phyloP scores from a whole-genome alignment of 1,140 invertebrate species.

The Drosophila sproati region DNA sequence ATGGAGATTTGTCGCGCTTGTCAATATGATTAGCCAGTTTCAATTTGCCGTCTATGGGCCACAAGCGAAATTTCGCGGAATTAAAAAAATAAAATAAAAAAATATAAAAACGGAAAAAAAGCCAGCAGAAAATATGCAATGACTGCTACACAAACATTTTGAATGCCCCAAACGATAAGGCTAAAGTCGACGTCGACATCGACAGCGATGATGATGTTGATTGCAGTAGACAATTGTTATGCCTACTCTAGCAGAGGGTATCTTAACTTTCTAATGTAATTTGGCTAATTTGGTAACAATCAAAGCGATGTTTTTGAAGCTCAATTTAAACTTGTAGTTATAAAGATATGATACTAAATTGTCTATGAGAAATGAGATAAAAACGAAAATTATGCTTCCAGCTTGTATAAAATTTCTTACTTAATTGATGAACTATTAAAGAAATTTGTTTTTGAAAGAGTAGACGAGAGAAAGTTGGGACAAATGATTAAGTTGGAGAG shows the following conservation, averaged over 20 bases:
- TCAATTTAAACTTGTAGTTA: no score
- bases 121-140: constrained; percentile 31
- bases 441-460: no score
- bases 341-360: no score
- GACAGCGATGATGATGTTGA: constrained; percentile 40
- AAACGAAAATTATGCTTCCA: no score
- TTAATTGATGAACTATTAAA: no score
- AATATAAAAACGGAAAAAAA: background rate
- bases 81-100: background rate
- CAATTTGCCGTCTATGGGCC: constrained; percentile 15
- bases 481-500: no score
- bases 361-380: no score
- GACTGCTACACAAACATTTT: constrained; percentile 45
- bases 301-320: no score
- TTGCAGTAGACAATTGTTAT: constrained; percentile 43
- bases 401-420: no score
- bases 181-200: constrained; percentile 3
- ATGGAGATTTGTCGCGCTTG: constrained; percentile 62
- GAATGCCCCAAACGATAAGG: constrained; percentile 37
- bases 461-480: no score
- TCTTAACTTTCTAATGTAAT: background rate
- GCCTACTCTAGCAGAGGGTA: constrained; percentile 2
- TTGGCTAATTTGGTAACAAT: background rate
- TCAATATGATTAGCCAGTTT: constrained; percentile 55
- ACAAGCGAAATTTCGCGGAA: constrained; percentile 42